A percentile compares a stretch with the other conserved stretches of the same genome.
phyloP scores from a whole-genome alignment of 2,888 invertebrate genomes.

The Diloba caeruleocephala region DNA sequence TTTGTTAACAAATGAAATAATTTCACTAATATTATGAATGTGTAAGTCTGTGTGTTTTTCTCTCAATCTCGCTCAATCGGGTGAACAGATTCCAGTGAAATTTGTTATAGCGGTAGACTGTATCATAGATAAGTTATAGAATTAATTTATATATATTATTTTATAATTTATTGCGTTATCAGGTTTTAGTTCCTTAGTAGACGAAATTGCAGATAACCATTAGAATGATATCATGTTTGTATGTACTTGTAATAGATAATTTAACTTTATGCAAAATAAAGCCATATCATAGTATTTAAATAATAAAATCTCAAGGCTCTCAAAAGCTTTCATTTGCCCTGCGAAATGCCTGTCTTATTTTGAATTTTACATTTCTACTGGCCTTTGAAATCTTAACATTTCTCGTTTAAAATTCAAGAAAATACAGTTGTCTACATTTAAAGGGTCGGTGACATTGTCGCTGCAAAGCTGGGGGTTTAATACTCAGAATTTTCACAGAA shows the following conservation, averaged over 20 bases:
- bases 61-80: no score
- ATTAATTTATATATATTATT: no score
- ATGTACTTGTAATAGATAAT: not conserved
- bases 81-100: no score
- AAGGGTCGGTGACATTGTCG: constrained; percentile 33
- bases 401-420: constrained; percentile 36
- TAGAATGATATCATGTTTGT: no score
- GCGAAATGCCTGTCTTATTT: constrained; percentile 36
- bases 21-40: no score
- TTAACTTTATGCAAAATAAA: constrained; percentile 22
- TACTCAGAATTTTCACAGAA: constrained; percentile 35
- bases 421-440: constrained; percentile 36
- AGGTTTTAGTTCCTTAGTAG: no score
- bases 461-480: constrained; percentile 35
- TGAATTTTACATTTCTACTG: constrained; percentile 35
- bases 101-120: no score
- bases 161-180: no score
- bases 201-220: no score
- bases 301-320: constrained; percentile 34
- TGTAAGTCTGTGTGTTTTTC: no score
- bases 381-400: constrained; percentile 40
- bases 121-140: no score
- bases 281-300: constrained; percentile 34
- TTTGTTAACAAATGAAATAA: no score
- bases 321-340: constrained; percentile 16